These are phyloP conservation scores for Kryptolebias marmoratus DNA, from an alignment of 2,113 vertebrate genomes.

Conservation along the genomic window DNA sequence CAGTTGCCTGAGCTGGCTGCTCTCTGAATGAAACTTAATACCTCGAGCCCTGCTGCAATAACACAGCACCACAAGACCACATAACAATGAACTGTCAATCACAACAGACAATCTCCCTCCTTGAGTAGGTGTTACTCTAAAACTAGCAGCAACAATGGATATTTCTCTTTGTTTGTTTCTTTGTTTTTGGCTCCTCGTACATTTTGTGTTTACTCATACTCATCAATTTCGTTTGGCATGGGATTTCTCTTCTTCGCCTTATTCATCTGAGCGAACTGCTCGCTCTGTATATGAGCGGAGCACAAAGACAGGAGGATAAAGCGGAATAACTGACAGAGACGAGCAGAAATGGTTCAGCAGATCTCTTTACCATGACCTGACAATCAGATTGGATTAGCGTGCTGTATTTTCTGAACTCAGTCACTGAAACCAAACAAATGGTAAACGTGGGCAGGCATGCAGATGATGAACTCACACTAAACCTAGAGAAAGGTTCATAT, in stretches of 20 bases:
- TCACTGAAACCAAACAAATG: conserved; percentile 20
- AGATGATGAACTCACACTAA: no score
- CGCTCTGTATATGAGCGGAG: no score
- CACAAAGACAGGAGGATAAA: no score
- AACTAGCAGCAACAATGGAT: neutral
- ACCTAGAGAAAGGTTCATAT: no score
- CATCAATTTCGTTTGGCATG: neutral
- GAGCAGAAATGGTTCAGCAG: conserved; percentile 1
- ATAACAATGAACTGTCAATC: conserved; percentile 74
- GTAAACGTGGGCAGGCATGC: neutral
- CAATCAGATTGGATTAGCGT: conserved; percentile 44
- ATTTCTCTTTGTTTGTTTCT: no score
- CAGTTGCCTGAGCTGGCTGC: conserved; percentile 67
- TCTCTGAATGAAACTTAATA: conserved; percentile 69
- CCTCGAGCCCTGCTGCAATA: conserved; percentile 67
- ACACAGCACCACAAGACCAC: conserved; percentile 57
- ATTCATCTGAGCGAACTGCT: no score
- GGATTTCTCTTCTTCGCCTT: conserved; percentile 9
- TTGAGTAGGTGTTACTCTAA: conserved; percentile 12
- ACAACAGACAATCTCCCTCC: conserved; percentile 26
- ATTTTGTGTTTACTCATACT: conserved; percentile 7
- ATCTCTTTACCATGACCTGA: conserved; percentile 33
- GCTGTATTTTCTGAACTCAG: conserved; percentile 12
- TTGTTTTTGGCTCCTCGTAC: no score
- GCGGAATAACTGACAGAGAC: no score